Conservation (phyloP, 2,113 vertebrate genomes). For the Theropithecus gelada region DNA sequence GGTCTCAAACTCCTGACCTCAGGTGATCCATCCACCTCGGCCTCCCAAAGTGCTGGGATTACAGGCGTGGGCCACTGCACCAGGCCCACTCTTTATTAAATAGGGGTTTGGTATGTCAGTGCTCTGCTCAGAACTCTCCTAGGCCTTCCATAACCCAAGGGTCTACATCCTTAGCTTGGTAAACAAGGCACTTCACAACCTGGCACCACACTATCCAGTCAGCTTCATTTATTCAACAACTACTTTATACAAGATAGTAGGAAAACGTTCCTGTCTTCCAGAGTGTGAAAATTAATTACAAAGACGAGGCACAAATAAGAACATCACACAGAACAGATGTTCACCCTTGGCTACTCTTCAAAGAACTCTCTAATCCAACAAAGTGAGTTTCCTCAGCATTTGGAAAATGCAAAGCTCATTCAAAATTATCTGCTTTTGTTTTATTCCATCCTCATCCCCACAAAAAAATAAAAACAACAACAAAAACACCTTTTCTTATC, state of each 20-base stretch:
- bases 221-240: constrained; percentile 25
- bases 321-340: neutral
- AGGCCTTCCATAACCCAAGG: neutral
- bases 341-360: neutral
- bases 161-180: neutral
- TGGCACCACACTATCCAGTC: neutral
- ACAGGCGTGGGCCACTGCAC: too few species aligned
- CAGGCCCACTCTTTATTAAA: neutral
- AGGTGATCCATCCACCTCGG: too few species aligned
- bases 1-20: too few species aligned
- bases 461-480: neutral
- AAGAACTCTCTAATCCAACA: constrained; percentile 11
- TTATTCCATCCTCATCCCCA: neutral
- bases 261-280: neutral
- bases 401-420: constrained; percentile 6
- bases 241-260: constrained; percentile 34
- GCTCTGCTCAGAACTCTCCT: neutral
- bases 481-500: neutral
- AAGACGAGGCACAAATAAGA: constrained; percentile 13
- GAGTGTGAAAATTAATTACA: neutral
- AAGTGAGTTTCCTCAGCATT: neutral
- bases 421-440: constrained; percentile 33
- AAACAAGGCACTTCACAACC: neutral
- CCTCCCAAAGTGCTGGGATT: too few species aligned
- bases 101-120: neutral